phyloP scores from a whole-genome alignment of 2,888 invertebrate genomes.

The Drosophila cracens region DNA sequence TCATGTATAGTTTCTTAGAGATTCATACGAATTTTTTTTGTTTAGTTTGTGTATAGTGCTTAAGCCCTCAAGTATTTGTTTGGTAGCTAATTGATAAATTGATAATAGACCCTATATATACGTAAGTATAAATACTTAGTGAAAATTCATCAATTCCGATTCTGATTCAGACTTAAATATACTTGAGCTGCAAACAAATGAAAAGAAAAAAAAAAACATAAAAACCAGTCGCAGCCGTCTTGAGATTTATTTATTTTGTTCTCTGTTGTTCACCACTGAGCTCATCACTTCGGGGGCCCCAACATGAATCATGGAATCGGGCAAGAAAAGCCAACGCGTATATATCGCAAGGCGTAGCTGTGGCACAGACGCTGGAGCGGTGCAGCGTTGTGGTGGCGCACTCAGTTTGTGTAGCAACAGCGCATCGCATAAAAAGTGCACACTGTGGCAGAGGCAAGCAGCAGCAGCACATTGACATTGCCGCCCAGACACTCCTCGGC shows the following conservation, averaged over 20 bases:
- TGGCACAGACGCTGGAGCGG: slow-evolving; percentile 3
- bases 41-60: slow-evolving; percentile 33
- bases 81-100: slow-evolving; percentile 61
- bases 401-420: slow-evolving; percentile 64
- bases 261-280: slow-evolving; percentile 34
- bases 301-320: slow-evolving; percentile 70
- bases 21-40: slow-evolving; percentile 17
- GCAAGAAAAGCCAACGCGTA: slow-evolving; percentile 57
- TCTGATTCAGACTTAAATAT: slow-evolving; percentile 31
- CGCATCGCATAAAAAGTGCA: slow-evolving; percentile 65
- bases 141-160: slow-evolving; percentile 41
- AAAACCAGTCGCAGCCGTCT: slow-evolving; percentile 31
- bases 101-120: slow-evolving; percentile 3
- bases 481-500: slow-evolving; percentile 68
- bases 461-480: slow-evolving; percentile 75
- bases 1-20: slow-evolving; percentile 39
- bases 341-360: slow-evolving; percentile 41
- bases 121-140: slow-evolving; percentile 39
- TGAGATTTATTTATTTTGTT: slow-evolving; percentile 32
- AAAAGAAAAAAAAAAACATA: slow-evolving; percentile 2
- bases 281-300: slow-evolving; percentile 51
- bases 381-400: slow-evolving; percentile 16
- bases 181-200: slow-evolving; percentile 35
- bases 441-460: slow-evolving; percentile 38
- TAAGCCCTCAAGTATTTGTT: slow-evolving; percentile 55